phyloP scores from a whole-genome alignment of 2,888 invertebrate species.

The Teleiodes luculella region DNA sequence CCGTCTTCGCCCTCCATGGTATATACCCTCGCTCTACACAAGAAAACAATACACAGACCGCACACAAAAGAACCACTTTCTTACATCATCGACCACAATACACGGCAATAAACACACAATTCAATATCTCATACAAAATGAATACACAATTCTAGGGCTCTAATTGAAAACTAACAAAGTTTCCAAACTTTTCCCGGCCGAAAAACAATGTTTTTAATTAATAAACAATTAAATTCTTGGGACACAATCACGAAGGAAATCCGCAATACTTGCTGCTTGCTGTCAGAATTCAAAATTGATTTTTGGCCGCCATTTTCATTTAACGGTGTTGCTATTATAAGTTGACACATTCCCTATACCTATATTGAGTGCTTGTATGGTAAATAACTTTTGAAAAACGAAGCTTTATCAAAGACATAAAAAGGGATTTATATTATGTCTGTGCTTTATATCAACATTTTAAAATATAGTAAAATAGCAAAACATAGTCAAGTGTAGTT shows the following conservation, averaged over 20 bases:
- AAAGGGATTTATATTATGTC: too few species aligned
- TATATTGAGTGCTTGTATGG: too few species aligned
- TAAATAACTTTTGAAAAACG: too few species aligned
- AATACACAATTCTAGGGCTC: background rate
- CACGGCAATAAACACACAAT: conserved; percentile 19
- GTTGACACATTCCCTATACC: background rate
- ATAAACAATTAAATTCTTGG: conserved; percentile 5
- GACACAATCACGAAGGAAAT: conserved; percentile 11
- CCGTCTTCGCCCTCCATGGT: conserved; percentile 62
- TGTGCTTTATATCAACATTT: too few species aligned
- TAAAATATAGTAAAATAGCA: too few species aligned
- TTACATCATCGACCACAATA: conserved; percentile 75
- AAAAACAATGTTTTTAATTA: background rate
- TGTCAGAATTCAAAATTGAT: conserved; percentile 70
- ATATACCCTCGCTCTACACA: conserved; percentile 29
- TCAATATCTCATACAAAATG: background rate
- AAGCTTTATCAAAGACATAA: too few species aligned
- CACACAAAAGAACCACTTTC: conserved; percentile 54
- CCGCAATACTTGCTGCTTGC: conserved; percentile 23
- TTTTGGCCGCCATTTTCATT: conserved; percentile 67
- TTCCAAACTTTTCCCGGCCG: background rate
- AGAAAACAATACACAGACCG: conserved; percentile 44
- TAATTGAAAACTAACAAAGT: background rate
- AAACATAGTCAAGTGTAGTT: too few species aligned
- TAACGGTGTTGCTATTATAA: conserved; percentile 23